Percentiles rank a stretch among this genome's conserved stretches.
phyloP scores from a whole-genome alignment of 2,888 invertebrate genomes.

The Teinopalpus imperialis region DNA sequence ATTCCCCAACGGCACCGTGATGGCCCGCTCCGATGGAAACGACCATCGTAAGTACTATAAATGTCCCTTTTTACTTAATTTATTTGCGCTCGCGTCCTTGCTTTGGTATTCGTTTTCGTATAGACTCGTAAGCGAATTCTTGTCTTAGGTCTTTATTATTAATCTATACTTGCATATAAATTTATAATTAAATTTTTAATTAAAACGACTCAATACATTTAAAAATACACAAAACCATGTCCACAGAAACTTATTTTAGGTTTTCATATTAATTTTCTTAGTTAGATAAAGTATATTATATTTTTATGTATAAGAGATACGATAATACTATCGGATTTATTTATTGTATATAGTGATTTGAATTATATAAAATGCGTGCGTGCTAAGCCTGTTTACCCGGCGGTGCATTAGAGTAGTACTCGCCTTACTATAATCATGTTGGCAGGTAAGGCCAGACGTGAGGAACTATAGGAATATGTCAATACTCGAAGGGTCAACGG shows the following conservation, averaged over 20 bases:
- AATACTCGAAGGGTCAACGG: slow-evolving; percentile 79
- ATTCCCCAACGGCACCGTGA: slow-evolving; percentile 84
- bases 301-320: too few relatives aligned
- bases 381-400: not conserved
- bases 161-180: too few relatives aligned
- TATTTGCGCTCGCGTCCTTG: slow-evolving; percentile 18
- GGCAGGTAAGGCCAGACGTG: slow-evolving; percentile 66
- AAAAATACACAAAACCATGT: too few relatives aligned
- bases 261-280: too few relatives aligned
- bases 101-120: slow-evolving; percentile 13
- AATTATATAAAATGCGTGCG: not conserved
- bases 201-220: too few relatives aligned
- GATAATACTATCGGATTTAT: too few relatives aligned
- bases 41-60: slow-evolving; percentile 83
- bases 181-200: too few relatives aligned
- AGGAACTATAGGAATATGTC: slow-evolving; percentile 81
- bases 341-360: too few relatives aligned
- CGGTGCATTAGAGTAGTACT: slow-evolving; percentile 52
- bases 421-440: slow-evolving; percentile 45
- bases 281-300: too few relatives aligned
- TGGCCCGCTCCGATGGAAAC: slow-evolving; percentile 80
- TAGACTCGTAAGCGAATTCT: slow-evolving; percentile 1
- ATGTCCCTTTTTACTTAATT: slow-evolving; percentile 22
- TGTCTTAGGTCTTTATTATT: too few relatives aligned
- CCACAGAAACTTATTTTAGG: too few relatives aligned